phyloP scores from a whole-genome alignment of 2,888 invertebrate genomes.

The Aphrophora alni region DNA sequence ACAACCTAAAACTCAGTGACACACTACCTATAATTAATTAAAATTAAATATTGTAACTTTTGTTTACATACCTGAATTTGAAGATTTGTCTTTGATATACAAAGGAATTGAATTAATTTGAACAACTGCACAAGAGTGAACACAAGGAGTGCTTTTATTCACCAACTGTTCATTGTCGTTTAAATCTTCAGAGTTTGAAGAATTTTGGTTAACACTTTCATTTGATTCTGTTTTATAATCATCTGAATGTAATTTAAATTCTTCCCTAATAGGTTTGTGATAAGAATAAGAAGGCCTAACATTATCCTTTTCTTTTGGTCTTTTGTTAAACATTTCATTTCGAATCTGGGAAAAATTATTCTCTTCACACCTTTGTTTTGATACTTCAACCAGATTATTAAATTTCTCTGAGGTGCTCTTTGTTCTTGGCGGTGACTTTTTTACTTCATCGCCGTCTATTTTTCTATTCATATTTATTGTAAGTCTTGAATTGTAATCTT shows the following conservation, averaged over 20 bases:
- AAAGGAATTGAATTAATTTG: background rate
- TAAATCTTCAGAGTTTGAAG: background rate
- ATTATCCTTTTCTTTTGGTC: background rate
- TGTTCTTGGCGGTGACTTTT: background rate
- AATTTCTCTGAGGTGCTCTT: background rate
- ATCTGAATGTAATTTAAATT: background rate
- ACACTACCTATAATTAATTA: too few species aligned
- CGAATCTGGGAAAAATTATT: background rate
- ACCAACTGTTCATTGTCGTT: background rate
- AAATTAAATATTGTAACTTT: too few species aligned
- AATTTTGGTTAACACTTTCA: background rate
- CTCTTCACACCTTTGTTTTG: background rate
- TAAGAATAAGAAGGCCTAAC: constrained; percentile 2
- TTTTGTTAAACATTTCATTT: constrained; percentile 14
- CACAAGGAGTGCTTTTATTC: background rate
- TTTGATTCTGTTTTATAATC: background rate
- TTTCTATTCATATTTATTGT: background rate
- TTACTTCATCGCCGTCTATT: background rate
- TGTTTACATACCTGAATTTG: background rate
- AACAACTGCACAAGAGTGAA: background rate
- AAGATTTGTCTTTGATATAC: background rate
- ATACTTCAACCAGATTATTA: background rate
- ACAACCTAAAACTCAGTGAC: too few species aligned
- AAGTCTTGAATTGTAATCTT: background rate
- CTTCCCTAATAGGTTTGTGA: constrained; percentile 12